Base-by-base conservation (phyloP, 2,113 vertebrate genomes). In the Vulpes ferrilata region DNA sequence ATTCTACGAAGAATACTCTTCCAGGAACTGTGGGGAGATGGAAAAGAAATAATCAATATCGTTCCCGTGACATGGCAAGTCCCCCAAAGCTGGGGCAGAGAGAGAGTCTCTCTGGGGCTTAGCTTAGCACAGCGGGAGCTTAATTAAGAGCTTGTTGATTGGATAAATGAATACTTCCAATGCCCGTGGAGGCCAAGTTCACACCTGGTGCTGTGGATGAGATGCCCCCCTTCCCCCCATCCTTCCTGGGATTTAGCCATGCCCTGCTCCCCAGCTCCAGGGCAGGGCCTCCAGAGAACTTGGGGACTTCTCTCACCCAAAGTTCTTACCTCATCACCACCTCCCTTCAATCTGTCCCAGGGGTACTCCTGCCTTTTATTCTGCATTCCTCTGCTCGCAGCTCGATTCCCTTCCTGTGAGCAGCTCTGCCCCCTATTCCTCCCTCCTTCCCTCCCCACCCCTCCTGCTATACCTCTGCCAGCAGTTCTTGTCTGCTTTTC, bases 1-100 rank as follows among this genome's bases (percentile, higher is more conserved):
- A 53, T 60, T 74, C 22, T 69, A 23, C 12, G 59, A 19, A 65
- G 76, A 79, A 62, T 35, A 27, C 16, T 73, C 51, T 95, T 93
- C 20, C 76, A 83, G 38, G 17, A 94, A 89, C 17, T 35, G 20
- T 35, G 38, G 4, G 2, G n/a, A 88, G 32, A 48, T 90, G 23
- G 48, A 67, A 86, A 88, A 93, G n/a, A 96, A 79, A 65, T 20
- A 38, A 59, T 7, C 43, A 53, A 62, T 22, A 67, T 13, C 48
- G 32, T 13, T 43, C 82, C 79, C 30, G n/a, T 4, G 62, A 83
- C 55, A 64, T 12, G 87, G n/a, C 20, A 38, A 62, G 62, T 25
- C 7, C n/a, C 69, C 43, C 9, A 11, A 76, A 35, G 23, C 11
- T n/a, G 67, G 43, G 32, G 22, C 7, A 17, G 76, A 22, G 22